Evolutionary conservation across 2,113 vertebrate genomes (phyloP).

Genomic region (Dermatemys mawii): DNA sequence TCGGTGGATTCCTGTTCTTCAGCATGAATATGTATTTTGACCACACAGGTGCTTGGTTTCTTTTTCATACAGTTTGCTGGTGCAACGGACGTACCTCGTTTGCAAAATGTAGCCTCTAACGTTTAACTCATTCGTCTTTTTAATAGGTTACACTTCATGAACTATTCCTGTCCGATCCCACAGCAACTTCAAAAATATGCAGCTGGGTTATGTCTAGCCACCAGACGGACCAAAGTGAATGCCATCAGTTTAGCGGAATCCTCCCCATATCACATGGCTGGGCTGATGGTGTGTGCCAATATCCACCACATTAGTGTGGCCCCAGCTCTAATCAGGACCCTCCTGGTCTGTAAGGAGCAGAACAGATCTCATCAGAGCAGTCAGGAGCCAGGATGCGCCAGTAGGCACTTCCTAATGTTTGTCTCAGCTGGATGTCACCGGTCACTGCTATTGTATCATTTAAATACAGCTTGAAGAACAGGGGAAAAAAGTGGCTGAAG

Average conservation of each 20-base stretch:
- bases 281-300: slow-evolving; percentile 53
- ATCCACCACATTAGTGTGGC: slow-evolving; percentile 48
- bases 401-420: slow-evolving; percentile 21
- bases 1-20: not conserved
- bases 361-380: slow-evolving; percentile 25
- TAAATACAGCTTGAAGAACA: not conserved
- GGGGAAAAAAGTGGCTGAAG: slow-evolving; percentile 9
- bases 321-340: slow-evolving; percentile 34
- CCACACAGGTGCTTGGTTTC: slow-evolving; percentile 19
- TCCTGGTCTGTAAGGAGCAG: slow-evolving; percentile 49
- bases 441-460: not conserved
- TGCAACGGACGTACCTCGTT: slow-evolving; percentile 37
- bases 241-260: slow-evolving; percentile 47
- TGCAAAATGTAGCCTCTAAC: not conserved
- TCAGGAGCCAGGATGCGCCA: not conserved
- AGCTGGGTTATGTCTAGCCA: slow-evolving; percentile 31
- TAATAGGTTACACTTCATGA: not conserved
- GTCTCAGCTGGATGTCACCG: not conserved
- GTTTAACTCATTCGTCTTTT: slow-evolving; percentile 8
- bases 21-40: not conserved
- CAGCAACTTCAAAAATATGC: slow-evolving; percentile 14
- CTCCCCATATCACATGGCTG: slow-evolving; percentile 37
- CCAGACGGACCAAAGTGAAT: slow-evolving; percentile 49
- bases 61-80: slow-evolving; percentile 9
- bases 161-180: slow-evolving; percentile 9